A percentile compares a stretch with the other conserved stretches of the same genome.
phyloP scores from a whole-genome alignment of 2,113 vertebrate species.

The Phaetusa simplex region DNA sequence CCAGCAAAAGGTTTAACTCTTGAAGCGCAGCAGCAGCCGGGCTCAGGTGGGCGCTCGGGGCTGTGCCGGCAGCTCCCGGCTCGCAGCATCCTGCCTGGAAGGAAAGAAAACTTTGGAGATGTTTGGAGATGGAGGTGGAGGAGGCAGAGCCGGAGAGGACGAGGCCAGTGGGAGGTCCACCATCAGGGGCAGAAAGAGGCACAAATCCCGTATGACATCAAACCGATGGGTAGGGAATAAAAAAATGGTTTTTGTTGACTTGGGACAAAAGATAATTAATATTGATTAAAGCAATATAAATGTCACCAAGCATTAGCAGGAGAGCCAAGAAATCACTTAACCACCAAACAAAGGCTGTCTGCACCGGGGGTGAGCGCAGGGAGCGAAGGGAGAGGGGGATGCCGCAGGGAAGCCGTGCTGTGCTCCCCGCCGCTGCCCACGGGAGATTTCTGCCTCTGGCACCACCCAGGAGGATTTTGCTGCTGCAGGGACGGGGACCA shows the following conservation, averaged over 20 bases:
- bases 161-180: neutral
- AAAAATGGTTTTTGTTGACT: neutral
- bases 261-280: slow-evolving; percentile 12
- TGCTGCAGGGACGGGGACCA: accelerated
- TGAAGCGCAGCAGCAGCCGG: neutral
- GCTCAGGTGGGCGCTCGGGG: accelerated
- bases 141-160: neutral
- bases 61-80: neutral
- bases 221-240: neutral
- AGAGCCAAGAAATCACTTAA: neutral
- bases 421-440: accelerated
- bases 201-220: accelerated
- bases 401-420: accelerated
- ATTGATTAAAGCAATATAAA: slow-evolving; percentile 34
- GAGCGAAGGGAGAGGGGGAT: neutral
- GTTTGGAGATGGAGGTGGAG: neutral
- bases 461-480: neutral
- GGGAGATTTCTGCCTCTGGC: neutral
- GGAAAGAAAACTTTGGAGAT: neutral
- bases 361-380: neutral
- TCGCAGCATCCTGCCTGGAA: accelerated
- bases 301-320: neutral
- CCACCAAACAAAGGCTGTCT: neutral
- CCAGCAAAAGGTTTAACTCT: neutral
- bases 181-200: accelerated